Evolutionary conservation across 2,797 vertebrate genomes (phyloP), one percentile per base, ranked within the genome.

Genomic region (Allobates femoralis): DNA sequence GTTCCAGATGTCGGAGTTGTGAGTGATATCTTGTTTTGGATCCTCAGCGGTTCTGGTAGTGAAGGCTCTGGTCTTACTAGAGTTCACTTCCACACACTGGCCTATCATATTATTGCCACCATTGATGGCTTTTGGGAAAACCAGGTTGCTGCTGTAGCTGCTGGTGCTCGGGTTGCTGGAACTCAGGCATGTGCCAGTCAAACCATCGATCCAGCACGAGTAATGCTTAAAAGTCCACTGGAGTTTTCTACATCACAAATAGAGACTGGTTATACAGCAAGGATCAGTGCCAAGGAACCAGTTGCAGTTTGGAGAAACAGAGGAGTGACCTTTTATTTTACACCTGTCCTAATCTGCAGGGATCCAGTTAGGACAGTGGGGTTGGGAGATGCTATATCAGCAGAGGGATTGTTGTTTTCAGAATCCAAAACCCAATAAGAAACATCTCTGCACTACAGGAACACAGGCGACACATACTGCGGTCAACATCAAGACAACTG

Each of bases 1-100:
- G n/a, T 97, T 58, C 97, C 98, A 0, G 97, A 99, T 0, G 95
- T 99, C 88, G 98, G 96, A 0, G 89, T 91, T 1, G 97, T 99
- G 92, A 96, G 96, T 0, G 98, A 99, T 94, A 98, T 99, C 89
- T 95, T 99, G 73, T 96, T 97, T 83, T 99, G 98, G 98, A 90
- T 99, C 90, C 91, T 99, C 89, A 95, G 97, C 90, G 83, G 78
- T 56, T 69, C 82, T 77, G 92, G 94, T 88, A 94, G 97, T 0
- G 97, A 97, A 55, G 94, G 91, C 88, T 96, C 97, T 0, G 95
- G 97, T 71, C 96, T 99, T 37, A 99, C 97, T 0, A 96, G 98
- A 19, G 94, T 99, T 89, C 98, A 99, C 91, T 99, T 99, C 92
- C 98, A 99, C 94, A 99, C 98, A 0, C 93, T 99, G 91, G 97